Percentiles rank a stretch among this genome's conserved stretches.
Conservation (phyloP, 2,797 vertebrate genomes). For the Peromyscus attwateri region DNA sequence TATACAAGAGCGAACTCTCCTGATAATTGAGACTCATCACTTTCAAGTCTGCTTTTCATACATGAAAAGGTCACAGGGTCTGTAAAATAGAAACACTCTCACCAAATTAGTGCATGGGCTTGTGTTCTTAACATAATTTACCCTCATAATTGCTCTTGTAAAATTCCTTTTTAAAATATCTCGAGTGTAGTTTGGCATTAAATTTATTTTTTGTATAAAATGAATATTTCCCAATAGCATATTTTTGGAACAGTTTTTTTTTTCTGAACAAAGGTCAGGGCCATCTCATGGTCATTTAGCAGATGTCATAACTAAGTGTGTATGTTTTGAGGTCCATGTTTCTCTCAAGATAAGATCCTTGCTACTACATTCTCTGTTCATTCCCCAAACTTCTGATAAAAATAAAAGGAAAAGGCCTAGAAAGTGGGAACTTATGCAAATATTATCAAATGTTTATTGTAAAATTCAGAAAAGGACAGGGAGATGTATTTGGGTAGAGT, state of each 20-base stretch:
- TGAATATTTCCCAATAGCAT: background rate
- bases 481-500: background rate
- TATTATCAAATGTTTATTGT: background rate
- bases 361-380: background rate
- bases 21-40: constrained; percentile 67
- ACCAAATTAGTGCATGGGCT: background rate
- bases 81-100: constrained; percentile 41
- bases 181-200: constrained; percentile 33
- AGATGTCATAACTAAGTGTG: background rate
- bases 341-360: background rate
- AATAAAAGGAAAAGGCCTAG: constrained; percentile 21
- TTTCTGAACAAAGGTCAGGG: background rate
- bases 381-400: background rate
- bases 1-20: constrained; percentile 54
- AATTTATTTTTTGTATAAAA: constrained; percentile 31
- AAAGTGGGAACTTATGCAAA: background rate
- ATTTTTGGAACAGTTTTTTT: background rate
- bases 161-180: constrained; percentile 29
- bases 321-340: background rate
- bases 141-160: background rate
- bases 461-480: background rate
- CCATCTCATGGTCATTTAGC: constrained; percentile 6
- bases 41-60: constrained; percentile 65
- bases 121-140: constrained; percentile 39
- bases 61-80: background rate